These are phyloP conservation scores for Melanotaenia duboulayi DNA, from an alignment of 2,113 vertebrate genomes.

Conservation along the genomic window DNA sequence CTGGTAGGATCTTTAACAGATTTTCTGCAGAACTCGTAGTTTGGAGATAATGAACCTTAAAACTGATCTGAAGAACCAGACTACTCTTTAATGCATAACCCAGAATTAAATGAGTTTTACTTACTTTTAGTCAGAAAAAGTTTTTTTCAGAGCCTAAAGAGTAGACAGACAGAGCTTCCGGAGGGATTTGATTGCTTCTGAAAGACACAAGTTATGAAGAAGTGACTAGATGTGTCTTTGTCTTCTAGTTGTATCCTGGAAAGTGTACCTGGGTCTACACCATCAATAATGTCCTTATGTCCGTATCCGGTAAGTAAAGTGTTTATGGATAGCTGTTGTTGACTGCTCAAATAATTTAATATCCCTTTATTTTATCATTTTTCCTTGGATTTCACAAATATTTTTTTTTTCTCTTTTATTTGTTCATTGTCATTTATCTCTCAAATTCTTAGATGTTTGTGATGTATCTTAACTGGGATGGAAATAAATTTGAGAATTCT, in stretches of 20 bases:
- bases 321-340: too few species aligned
- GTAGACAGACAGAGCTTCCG: background rate
- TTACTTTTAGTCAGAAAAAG: background rate
- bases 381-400: too few species aligned
- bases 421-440: too few species aligned
- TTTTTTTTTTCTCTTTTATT: too few species aligned
- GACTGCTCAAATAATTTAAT: too few species aligned
- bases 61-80: background rate
- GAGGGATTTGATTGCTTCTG: background rate
- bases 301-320: constrained; percentile 86
- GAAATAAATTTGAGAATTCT: too few species aligned
- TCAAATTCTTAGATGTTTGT: too few species aligned
- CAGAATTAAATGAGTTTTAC: background rate
- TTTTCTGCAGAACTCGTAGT: background rate
- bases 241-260: constrained; percentile 86
- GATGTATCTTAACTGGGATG: too few species aligned
- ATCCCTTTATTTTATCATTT: too few species aligned
- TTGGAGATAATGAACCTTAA: background rate
- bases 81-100: too few species aligned
- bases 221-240: background rate
- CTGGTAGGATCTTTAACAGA: constrained; percentile 79
- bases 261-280: constrained; percentile 91
- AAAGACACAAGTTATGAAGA: background rate
- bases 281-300: constrained; percentile 90
- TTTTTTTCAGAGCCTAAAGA: background rate